A percentile compares a stretch with the other conserved stretches of the same genome.
phyloP scores from a whole-genome alignment of 2,113 vertebrate species.

The Pelobates fuscus region DNA sequence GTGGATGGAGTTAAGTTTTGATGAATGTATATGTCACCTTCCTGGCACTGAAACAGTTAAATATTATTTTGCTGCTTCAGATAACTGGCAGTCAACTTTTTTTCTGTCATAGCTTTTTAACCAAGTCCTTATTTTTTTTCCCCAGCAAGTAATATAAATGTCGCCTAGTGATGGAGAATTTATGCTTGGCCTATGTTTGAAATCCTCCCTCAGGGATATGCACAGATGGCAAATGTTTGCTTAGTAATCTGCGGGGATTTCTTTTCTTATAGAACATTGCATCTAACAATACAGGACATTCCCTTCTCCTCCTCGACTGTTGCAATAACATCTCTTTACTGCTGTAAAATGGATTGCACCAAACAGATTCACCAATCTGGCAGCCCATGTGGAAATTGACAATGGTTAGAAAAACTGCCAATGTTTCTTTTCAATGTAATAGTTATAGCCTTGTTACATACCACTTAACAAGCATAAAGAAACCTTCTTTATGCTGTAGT shows the following conservation, averaged over 20 bases:
- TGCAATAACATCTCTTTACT: background rate
- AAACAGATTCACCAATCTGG: background rate
- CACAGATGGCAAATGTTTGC: constrained; percentile 26
- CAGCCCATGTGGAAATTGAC: background rate
- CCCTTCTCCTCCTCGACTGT: background rate
- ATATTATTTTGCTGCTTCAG: no score
- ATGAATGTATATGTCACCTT: no score
- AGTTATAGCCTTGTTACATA: background rate
- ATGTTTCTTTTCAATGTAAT: background rate
- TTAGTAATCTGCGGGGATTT: constrained; percentile 10
- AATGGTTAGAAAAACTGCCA: background rate
- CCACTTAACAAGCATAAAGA: no score
- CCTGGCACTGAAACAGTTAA: no score
- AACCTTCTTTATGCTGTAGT: no score
- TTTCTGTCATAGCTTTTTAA: background rate
- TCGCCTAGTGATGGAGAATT: constrained; percentile 6
- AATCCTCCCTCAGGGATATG: background rate
- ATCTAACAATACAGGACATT: constrained; percentile 22
- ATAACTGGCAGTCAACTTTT: no score
- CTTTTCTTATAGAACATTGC: constrained; percentile 25
- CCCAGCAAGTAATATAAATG: background rate
- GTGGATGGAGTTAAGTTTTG: no score
- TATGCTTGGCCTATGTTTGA: background rate
- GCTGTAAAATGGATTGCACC: background rate
- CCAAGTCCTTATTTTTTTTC: background rate